Conservation (phyloP, 2,797 vertebrate species). For the Bradypodion pumilum region DNA sequence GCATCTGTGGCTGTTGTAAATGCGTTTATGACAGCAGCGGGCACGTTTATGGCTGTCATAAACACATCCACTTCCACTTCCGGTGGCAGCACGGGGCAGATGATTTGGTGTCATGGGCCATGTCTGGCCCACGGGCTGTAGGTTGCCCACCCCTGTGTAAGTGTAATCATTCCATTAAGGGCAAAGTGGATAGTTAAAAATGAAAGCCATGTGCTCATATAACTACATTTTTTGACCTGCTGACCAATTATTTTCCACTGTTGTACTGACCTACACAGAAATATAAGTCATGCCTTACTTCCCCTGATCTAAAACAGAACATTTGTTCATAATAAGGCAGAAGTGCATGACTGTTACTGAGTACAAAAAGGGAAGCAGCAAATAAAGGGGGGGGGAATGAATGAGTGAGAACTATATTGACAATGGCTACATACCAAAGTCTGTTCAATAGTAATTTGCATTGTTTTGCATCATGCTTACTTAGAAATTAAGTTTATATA, state of each 20-base stretch:
- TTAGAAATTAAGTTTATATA: too few relatives aligned
- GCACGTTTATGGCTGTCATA: too few relatives aligned
- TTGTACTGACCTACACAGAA: neutral
- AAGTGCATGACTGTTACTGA: neutral
- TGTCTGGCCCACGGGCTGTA: too few relatives aligned
- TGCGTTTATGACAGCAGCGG: too few relatives aligned
- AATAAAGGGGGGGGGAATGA: neutral
- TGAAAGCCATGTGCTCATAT: neutral
- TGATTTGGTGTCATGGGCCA: too few relatives aligned
- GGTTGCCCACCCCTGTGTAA: too few relatives aligned
- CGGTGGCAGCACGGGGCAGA: too few relatives aligned
- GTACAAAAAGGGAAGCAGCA: neutral
- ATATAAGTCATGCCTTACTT: constrained; percentile 14
- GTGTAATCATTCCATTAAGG: neutral
- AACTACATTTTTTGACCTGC: constrained; percentile 3
- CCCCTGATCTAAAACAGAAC: neutral
- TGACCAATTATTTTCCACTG: neutral
- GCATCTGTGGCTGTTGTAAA: too few relatives aligned
- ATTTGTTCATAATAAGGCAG: neutral
- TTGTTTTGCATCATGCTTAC: neutral
- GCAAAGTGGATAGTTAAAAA: neutral
- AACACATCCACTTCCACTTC: too few relatives aligned
- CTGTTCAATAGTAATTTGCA: neutral
- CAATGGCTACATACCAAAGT: neutral
- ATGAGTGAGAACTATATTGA: neutral